Base-by-base conservation (phyloP, 2,888 invertebrate genomes). In the Chloroclystis v-ata region DNA sequence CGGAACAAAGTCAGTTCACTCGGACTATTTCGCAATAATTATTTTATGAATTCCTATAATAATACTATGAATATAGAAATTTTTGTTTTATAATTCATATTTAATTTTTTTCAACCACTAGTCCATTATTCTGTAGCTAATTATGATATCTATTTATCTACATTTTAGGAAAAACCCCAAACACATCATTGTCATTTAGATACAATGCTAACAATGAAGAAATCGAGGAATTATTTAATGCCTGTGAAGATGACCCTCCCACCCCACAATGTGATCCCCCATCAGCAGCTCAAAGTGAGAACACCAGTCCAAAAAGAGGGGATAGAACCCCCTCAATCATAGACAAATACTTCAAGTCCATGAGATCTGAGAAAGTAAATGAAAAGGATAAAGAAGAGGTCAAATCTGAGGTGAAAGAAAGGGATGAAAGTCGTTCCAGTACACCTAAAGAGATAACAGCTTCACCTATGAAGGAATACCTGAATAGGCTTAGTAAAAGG, bases 121-220 rank as follows among this genome's bases (percentile, higher is more conserved):
- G n/a, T n/a, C n/a, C n/a, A n/a, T n/a, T n/a, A n/a, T n/a, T n/a
- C n/a, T n/a, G n/a, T n/a, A n/a, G n/a, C n/a, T 20, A 20, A 20
- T 4, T 5, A 20, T 20, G 20, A 20, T 26, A 26, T 6, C 9
- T 8, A 1, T 2, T 26, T 6, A 6, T 8, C 8, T 6, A 42
- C 33, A 8, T 49, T 81, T 54, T 63, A 87, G 85, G 82, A 43
- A 87, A 87, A 70, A 72, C 86, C 42, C 81, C 84, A 47, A 84
- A 76, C 54, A 72, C 90, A 33, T 81, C 89, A 24, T 75, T 91
- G 45, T 89, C 92, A 5, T 92, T 94, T 61, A 91, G 92, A 65
- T 94, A 93, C 65, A 92, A 92, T 82, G 92, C 93, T n/a, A 93
- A 92, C 61, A 93, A 92, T 66, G 94, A 94, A 63, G 92, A 93